These are phyloP conservation scores for Ophthalmolycus amberensis DNA, from an alignment of 2,113 vertebrate species.

Conservation along the genomic window DNA sequence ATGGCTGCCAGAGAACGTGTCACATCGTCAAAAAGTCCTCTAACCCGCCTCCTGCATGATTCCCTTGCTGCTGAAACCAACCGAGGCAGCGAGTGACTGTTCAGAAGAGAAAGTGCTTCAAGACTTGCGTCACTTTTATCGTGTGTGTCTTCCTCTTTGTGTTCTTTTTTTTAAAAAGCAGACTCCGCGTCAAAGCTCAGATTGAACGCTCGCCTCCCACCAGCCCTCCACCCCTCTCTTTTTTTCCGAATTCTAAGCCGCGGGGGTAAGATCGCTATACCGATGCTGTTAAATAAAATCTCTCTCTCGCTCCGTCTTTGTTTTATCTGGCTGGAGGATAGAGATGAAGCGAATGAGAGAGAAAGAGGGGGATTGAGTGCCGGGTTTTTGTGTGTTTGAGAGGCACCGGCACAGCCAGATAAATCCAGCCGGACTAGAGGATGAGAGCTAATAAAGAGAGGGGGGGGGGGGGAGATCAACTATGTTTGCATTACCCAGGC, in stretches of 20 bases:
- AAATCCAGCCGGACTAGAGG: conserved; percentile 40
- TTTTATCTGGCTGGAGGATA: conserved; percentile 49
- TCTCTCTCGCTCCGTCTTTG: conserved; percentile 23
- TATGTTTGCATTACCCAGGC: conserved; percentile 47
- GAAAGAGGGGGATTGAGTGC: background rate
- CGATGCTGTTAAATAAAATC: conserved; percentile 24
- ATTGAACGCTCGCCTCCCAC: conserved; percentile 27
- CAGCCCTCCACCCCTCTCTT: conserved; percentile 4
- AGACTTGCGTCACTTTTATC: conserved; percentile 50
- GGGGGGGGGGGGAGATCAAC: background rate
- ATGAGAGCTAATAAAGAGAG: conserved; percentile 48
- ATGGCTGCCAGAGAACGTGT: conserved; percentile 45
- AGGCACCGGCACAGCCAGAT: conserved; percentile 24
- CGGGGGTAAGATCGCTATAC: conserved; percentile 4
- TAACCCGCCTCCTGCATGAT: conserved; percentile 49
- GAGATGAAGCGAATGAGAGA: conserved; percentile 14
- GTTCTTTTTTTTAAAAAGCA: conserved; percentile 28
- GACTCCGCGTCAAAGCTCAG: conserved; percentile 50
- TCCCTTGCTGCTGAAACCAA: conserved; percentile 36
- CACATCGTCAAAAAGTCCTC: conserved; percentile 40
- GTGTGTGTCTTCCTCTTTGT: conserved; percentile 22
- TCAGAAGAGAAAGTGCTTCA: conserved; percentile 28
- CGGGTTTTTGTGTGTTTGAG: conserved; percentile 31
- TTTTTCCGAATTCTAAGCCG: conserved; percentile 8
- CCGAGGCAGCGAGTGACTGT: conserved; percentile 1